Evolutionary conservation across 2,888 invertebrate genomes (phyloP).

Genomic region (Scaptomyza cyrtandrae): DNA sequence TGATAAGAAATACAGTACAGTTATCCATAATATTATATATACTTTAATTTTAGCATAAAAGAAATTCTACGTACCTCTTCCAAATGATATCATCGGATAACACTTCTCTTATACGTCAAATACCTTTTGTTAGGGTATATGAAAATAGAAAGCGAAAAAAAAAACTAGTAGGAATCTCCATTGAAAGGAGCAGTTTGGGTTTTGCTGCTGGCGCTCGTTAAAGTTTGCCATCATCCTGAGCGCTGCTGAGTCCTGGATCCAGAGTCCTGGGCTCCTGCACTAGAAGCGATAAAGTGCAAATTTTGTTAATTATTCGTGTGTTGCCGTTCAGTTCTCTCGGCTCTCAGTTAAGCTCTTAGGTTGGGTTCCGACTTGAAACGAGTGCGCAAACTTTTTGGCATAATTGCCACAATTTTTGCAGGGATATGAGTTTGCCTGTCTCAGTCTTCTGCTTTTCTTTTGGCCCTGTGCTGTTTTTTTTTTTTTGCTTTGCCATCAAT

Average conservation of each 20-base stretch:
- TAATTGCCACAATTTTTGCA: slow-evolving; percentile 78
- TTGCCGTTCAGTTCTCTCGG: slow-evolving; percentile 47
- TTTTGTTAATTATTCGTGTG: slow-evolving; percentile 81
- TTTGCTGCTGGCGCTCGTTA: slow-evolving; percentile 36
- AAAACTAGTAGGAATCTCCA: slow-evolving; percentile 22
- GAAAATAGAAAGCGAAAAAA: neutral
- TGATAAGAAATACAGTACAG: too few species aligned
- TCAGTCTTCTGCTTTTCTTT: slow-evolving; percentile 20
- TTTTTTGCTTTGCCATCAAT: slow-evolving; percentile 36
- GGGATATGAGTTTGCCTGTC: slow-evolving; percentile 46
- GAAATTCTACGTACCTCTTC: too few species aligned
- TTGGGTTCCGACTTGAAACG: slow-evolving; percentile 53
- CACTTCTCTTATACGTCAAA: too few species aligned
- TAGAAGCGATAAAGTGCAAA: slow-evolving; percentile 81
- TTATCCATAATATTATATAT: too few species aligned
- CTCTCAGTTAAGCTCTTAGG: slow-evolving; percentile 2
- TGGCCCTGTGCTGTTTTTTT: slow-evolving; percentile 3
- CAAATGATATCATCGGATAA: too few species aligned
- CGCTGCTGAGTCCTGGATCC: slow-evolving; percentile 10
- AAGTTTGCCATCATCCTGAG: slow-evolving; percentile 32
- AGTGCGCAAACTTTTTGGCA: slow-evolving; percentile 63
- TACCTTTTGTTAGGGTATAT: slow-evolving; percentile 10
- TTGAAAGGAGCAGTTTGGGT: slow-evolving; percentile 45
- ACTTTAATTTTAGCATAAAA: too few species aligned
- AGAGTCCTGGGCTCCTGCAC: slow-evolving; percentile 51